Conservation (phyloP, 2,888 invertebrate species). For the Noctuana brunneofusca region DNA sequence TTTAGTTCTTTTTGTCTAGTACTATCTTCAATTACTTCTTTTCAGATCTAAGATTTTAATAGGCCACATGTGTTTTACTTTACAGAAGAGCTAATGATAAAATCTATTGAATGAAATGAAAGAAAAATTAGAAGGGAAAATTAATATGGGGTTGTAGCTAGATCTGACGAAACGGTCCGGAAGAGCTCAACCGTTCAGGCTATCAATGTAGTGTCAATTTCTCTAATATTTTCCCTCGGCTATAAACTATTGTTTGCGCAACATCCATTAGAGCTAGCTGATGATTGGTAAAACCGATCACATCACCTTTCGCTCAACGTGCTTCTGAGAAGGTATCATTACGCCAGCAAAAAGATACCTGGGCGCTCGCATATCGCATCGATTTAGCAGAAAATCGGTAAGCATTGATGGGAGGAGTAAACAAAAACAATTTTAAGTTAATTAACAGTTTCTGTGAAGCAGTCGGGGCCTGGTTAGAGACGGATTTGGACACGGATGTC, state of each 20-base stretch:
- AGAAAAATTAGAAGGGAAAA: too few relatives aligned
- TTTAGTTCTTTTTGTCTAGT: too few relatives aligned
- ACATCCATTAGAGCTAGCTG: not conserved
- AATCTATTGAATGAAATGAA: too few relatives aligned
- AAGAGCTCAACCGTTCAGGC: too few relatives aligned
- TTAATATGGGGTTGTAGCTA: too few relatives aligned
- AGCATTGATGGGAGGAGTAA: conserved; percentile 11
- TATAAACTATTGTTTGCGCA: conserved; percentile 6
- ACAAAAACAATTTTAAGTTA: conserved; percentile 30
- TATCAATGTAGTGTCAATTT: not conserved
- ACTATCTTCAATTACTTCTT: too few relatives aligned
- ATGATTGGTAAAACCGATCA: conserved; percentile 7
- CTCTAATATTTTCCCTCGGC: not conserved
- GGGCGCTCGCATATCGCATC: conserved; percentile 13
- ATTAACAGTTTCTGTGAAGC: conserved; percentile 13
- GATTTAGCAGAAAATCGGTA: conserved; percentile 35
- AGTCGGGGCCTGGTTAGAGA: not conserved
- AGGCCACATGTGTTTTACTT: too few relatives aligned
- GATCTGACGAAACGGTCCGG: too few relatives aligned
- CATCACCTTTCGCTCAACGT: conserved; percentile 19
- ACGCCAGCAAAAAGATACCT: conserved; percentile 7
- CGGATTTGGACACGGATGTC: conserved; percentile 29
- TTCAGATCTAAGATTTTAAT: too few relatives aligned
- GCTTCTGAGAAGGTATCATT: conserved; percentile 25
- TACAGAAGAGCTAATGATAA: too few relatives aligned